These are phyloP conservation scores for Caenorhabditis sp. DNA, from an alignment of 2,888 invertebrate genomes.

Conservation along the genomic window DNA sequence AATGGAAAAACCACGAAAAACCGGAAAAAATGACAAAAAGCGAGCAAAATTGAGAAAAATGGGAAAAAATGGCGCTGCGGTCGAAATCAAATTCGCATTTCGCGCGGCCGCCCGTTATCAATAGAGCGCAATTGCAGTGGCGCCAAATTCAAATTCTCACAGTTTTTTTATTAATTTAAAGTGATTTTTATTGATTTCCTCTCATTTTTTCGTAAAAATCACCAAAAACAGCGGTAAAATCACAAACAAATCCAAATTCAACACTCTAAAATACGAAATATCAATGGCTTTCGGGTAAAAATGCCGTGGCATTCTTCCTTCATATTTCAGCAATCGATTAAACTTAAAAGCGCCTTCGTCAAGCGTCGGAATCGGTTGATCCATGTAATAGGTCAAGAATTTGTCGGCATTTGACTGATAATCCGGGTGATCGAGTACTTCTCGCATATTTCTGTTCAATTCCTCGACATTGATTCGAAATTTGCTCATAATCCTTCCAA, in stretches of 20 bases:
- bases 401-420: conserved; percentile 52
- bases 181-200: not conserved
- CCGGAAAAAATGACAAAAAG: not conserved
- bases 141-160: no score
- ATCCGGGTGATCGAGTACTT: conserved; percentile 30
- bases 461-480: conserved; percentile 25
- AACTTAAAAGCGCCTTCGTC: conserved; percentile 59
- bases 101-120: not conserved
- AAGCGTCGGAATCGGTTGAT: conserved; percentile 48
- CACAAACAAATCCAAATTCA: conserved; percentile 38
- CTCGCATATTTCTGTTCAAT: conserved; percentile 21
- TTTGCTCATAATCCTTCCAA: conserved; percentile 44
- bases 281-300: conserved; percentile 53
- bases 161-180: no score
- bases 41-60: not conserved
- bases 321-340: conserved; percentile 41
- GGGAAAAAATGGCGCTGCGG: not conserved
- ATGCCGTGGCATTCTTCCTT: conserved; percentile 42
- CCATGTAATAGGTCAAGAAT: conserved; percentile 42
- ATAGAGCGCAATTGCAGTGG: not conserved
- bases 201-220: conserved; percentile 12
- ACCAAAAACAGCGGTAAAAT: conserved; percentile 20
- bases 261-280: conserved; percentile 22
- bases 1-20: not conserved
- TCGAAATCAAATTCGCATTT: not conserved